Conservation (phyloP, 2,888 invertebrate genomes). For the Griposia aprilina region DNA sequence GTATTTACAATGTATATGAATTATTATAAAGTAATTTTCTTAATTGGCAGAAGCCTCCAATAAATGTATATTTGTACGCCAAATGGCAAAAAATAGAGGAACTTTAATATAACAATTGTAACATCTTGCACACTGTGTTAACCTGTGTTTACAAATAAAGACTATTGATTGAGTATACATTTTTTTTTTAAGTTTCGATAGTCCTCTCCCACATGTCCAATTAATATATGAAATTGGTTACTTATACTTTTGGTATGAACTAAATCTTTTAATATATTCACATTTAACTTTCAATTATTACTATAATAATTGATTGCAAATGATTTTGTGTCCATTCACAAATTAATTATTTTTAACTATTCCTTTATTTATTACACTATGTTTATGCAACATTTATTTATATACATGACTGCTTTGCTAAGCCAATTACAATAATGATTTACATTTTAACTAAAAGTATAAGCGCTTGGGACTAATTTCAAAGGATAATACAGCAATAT, state of each 20-base stretch:
- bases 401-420: constrained; percentile 61
- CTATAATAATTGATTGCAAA: constrained; percentile 28
- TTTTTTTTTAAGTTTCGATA: constrained; percentile 13
- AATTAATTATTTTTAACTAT: constrained; percentile 8
- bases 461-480: constrained; percentile 64
- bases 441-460: constrained; percentile 56
- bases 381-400: constrained; percentile 52
- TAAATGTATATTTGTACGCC: too few relatives aligned
- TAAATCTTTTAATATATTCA: constrained; percentile 34
- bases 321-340: constrained; percentile 39
- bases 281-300: constrained; percentile 28
- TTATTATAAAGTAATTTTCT: too few relatives aligned
- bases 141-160: too few relatives aligned
- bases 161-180: too few relatives aligned
- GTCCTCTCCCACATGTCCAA: constrained; percentile 1
- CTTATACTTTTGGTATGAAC: constrained; percentile 36
- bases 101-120: too few relatives aligned
- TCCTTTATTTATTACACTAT: constrained; percentile 36
- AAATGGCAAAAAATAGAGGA: too few relatives aligned
- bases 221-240: constrained; percentile 30
- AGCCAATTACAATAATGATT: constrained; percentile 61
- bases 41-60: too few relatives aligned
- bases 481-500: constrained; percentile 63
- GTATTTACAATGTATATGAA: constrained; percentile 40
- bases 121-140: too few relatives aligned